Evolutionary conservation across 2,113 vertebrate genomes (phyloP), one percentile per base, ranked within the genome.

Genomic region (Sisor rabdophorus): DNA sequence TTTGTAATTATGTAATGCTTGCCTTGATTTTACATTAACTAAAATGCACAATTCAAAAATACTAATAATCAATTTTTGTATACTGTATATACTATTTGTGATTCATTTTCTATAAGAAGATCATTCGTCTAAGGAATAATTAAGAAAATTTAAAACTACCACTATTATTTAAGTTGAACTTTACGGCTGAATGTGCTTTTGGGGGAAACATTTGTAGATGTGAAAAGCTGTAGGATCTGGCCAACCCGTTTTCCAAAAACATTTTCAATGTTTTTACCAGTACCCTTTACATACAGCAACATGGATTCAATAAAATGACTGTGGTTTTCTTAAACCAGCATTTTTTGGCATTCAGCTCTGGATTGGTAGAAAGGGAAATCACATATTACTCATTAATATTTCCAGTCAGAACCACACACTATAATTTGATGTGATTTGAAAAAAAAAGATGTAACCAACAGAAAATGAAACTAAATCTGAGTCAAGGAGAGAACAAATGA

Each of bases 1-100:
- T 63, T 79, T 52, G 59, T 77, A 76, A 84, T 50, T 56, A 64
- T 82, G 75, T 85, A 89, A 89, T 83, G 85, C 80, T 80, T 82
- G 22, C 54, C 58, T 73, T 84, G 74, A 79, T 85, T 85, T 85
- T 82, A 68, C 75, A 78, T 81, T 67, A 10, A 40, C 71, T 69
- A 80, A 85, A 73, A 48, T 67, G 47, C 78, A 73, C 84, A 85
- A 85, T 82, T 82, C 80, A 67, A 76, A 58, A 61, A 64, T 79
- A 85, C n/a, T n/a, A 83, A 74, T 75, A 82, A 80, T 71, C 59
- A 80, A 72, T 24, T 68, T 63, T 75, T 78, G 24, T 69, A 15
- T 63, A 32, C 6, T 11, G 6, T 24, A 24, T 15, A 40, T n/a
- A 16, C 50, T 26, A 61, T 11, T 61, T 61, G 26, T 32, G 22